Conservation (phyloP, 2,797 vertebrate species). For the Malurus leucopterus region DNA sequence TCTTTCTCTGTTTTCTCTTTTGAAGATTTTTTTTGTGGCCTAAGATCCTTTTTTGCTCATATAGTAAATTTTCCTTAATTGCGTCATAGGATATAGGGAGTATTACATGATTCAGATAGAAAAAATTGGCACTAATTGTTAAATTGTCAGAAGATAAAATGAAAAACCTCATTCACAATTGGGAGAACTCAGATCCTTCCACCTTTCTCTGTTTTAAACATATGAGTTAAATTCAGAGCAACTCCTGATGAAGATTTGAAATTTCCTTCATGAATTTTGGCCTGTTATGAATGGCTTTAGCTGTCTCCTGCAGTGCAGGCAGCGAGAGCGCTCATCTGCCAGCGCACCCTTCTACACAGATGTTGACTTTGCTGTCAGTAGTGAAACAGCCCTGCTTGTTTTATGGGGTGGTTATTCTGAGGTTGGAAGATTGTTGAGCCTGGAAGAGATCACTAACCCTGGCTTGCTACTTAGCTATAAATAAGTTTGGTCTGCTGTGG, state of each 20-base stretch:
- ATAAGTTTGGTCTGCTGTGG: conserved; percentile 41
- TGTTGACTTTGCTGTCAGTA: conserved; percentile 55
- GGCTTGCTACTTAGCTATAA: conserved; percentile 54
- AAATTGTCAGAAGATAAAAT: not conserved
- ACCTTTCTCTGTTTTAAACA: not conserved
- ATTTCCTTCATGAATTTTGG: not conserved
- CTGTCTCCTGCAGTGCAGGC: not conserved
- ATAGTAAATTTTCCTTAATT: not conserved
- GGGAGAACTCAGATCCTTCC: not conserved
- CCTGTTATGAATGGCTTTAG: conserved; percentile 1
- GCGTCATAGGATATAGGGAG: not conserved
- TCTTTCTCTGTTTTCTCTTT: not conserved
- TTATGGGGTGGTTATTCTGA: conserved; percentile 56
- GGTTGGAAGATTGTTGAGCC: conserved; percentile 48
- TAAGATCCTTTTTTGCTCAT: not conserved
- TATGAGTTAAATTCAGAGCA: not conserved
- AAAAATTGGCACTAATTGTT: not conserved
- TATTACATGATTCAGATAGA: not conserved
- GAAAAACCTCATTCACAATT: not conserved
- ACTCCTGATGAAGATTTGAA: not conserved
- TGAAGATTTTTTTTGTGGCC: not conserved
- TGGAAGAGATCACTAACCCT: conserved; percentile 54
- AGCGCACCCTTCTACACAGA: conserved; percentile 24
- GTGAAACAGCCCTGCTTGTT: conserved; percentile 24
- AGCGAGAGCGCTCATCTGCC: conserved; percentile 1